Evolutionary conservation across 2,113 vertebrate genomes (phyloP), one percentile per base, ranked within the genome.

Genomic region (Lophius piscatorius): DNA sequence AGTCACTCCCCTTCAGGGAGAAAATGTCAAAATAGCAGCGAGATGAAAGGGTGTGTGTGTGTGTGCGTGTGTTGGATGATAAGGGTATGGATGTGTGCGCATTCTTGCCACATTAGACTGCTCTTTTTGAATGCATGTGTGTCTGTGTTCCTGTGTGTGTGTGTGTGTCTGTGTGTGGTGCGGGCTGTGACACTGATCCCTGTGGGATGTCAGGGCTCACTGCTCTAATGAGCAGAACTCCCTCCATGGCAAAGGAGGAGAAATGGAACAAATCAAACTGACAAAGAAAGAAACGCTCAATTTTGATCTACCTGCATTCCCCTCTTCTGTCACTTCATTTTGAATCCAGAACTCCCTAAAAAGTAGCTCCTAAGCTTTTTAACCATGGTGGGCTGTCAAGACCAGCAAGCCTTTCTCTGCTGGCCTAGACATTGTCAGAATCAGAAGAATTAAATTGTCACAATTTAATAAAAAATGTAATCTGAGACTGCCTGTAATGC

Each of bases 151-250:
- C 6, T 35, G 2, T 24, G 18, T 59, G 39, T 50, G 31, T 45
- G 9, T 34, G 14, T 6, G 23, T 14, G 4, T 46, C 16, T 78
- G 70, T 59, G 60, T 76, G 51, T 17, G 22, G 26, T 39, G 14
- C 17, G 38, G 76, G 18, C 62, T 74, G 63, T 80, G 84, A 83
- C 80, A 86, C 65, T 77, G 81, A 74, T 81, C 79, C 73, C 83
- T 74, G 80, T 70, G 68, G 79, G 81, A 57, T 72, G 74, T 62
- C 74, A 74, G 71, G 77, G 69, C 72, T 85, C 72, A 70, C 76
- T 64, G 81, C 82, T 85, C 82, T 88, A 90, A 90, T 85, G 81
- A 88, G 87, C 78, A 82, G 26, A 87, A 74, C 65, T 80, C 64
- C 63, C 85, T 82, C 59, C 52, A 78, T 62, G 81, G 68, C 57